Conservation (phyloP, 2,888 invertebrate genomes). For the Hypolimnas misippus region DNA sequence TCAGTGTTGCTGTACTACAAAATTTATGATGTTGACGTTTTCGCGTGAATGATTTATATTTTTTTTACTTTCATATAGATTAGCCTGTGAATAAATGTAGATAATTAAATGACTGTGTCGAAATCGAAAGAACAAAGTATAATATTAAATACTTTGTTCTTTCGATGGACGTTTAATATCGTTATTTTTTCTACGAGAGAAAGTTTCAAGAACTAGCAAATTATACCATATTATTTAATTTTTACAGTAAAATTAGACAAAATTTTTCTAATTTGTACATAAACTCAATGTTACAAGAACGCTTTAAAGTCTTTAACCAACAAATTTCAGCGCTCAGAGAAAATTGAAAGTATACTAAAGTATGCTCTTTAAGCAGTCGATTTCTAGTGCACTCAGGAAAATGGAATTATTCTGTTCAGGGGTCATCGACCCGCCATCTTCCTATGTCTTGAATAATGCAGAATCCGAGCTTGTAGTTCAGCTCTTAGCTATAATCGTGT, state of each 20-base stretch:
- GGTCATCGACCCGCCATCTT: slow-evolving; percentile 60
- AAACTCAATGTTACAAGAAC: background rate
- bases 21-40: background rate
- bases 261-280: no score
- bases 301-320: slow-evolving; percentile 2
- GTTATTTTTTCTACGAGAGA: no score
- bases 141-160: no score
- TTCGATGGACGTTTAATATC: no score
- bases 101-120: no score
- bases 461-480: slow-evolving; percentile 35
- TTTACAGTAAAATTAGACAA: no score
- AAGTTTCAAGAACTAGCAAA: no score
- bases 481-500: slow-evolving; percentile 33
- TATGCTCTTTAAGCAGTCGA: slow-evolving; percentile 37
- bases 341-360: slow-evolving; percentile 30
- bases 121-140: no score
- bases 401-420: slow-evolving; percentile 45
- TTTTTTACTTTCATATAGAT: no score
- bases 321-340: slow-evolving; percentile 13
- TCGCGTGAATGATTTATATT: background rate
- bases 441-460: slow-evolving; percentile 70
- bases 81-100: no score
- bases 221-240: no score
- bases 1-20: background rate
- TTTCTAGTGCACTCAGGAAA: slow-evolving; percentile 44